Evolutionary conservation across 2,888 invertebrate genomes (phyloP).

Genomic region (Coronaproctus castanopsis): DNA sequence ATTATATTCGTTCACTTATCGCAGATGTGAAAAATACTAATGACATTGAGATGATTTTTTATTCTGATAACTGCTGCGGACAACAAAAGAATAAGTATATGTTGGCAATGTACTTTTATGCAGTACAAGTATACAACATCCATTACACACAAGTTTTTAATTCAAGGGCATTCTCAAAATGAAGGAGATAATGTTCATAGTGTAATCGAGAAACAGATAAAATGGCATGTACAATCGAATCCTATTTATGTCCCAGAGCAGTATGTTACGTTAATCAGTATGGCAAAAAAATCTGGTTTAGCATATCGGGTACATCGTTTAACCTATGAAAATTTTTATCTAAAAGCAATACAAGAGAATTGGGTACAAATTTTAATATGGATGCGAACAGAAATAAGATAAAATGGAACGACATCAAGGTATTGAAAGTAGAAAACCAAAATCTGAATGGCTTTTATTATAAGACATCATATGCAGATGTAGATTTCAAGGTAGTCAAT

Average conservation of each 20-base stretch:
- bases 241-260: slow-evolving; percentile 5
- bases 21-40: background rate
- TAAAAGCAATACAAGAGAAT: no score
- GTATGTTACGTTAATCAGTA: slow-evolving; percentile 1
- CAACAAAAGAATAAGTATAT: slow-evolving; percentile 19
- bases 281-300: slow-evolving; percentile 9
- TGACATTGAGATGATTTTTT: slow-evolving; percentile 14
- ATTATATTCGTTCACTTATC: slow-evolving; percentile 11
- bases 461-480: no score
- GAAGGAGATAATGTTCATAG: slow-evolving; percentile 12
- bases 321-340: no score
- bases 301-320: no score
- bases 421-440: no score
- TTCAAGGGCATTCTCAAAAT: slow-evolving; percentile 13
- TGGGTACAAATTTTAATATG: no score
- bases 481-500: no score
- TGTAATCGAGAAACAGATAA: slow-evolving; percentile 12
- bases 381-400: no score
- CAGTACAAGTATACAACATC: slow-evolving; percentile 11
- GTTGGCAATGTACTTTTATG: slow-evolving; percentile 16
- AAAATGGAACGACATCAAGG: no score
- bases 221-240: slow-evolving; percentile 5
- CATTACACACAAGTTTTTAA: slow-evolving; percentile 12
- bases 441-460: no score
- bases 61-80: slow-evolving; percentile 20